These are phyloP conservation scores for Helarctos malayanus DNA, from an alignment of 2,797 vertebrate genomes.

Conservation along the genomic window DNA sequence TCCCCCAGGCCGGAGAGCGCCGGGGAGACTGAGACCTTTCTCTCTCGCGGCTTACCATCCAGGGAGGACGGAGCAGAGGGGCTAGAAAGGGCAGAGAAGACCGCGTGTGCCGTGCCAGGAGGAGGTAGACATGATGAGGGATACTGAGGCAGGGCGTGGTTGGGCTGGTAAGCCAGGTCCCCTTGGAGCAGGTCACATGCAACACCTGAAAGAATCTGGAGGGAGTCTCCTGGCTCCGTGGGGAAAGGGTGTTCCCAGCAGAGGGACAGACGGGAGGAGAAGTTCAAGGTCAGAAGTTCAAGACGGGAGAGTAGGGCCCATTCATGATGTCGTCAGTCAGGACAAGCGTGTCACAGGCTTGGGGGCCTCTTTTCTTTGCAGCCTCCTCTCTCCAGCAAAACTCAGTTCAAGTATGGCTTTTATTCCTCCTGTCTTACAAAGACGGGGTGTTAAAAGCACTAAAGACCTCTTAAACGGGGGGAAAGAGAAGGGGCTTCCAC, in stretches of 20 bases:
- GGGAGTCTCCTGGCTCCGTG: fast-evolving
- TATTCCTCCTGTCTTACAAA: neutral
- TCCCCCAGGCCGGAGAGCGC: neutral
- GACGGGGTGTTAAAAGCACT: neutral
- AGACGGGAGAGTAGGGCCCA: no score
- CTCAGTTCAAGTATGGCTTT: fast-evolving
- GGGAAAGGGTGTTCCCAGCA: no score
- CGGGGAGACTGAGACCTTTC: neutral
- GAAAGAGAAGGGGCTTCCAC: neutral
- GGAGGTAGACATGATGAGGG: fast-evolving
- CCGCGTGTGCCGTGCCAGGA: fast-evolving
- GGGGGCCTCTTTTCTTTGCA: fast-evolving
- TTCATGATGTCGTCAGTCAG: fast-evolving
- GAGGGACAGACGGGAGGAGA: neutral
- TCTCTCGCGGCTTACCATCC: fast-evolving
- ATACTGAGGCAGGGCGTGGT: fast-evolving
- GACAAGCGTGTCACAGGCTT: fast-evolving
- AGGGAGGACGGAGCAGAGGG: neutral
- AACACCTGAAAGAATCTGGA: neutral
- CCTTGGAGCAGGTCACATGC: neutral
- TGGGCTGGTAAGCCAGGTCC: neutral
- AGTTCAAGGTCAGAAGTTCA: no score
- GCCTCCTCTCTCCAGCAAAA: neutral
- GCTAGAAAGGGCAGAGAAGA: neutral
- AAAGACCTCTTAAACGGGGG: neutral